A percentile compares a stretch with the other conserved stretches of the same genome.
phyloP scores from a whole-genome alignment of 1,140 invertebrate species.

The Sitobion miscanthi region DNA sequence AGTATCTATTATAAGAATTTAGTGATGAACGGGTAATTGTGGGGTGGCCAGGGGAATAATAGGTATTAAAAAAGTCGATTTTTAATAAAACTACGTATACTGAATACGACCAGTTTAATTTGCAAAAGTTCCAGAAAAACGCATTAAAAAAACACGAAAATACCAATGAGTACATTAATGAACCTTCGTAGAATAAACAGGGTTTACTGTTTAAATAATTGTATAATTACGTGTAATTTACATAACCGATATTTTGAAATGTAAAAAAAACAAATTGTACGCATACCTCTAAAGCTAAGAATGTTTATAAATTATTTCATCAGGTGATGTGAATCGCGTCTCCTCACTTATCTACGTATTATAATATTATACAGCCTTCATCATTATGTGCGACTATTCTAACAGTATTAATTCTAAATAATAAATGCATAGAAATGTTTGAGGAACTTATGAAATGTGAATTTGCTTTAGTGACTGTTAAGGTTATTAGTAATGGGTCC shows the following conservation, averaged over 20 bases:
- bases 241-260: background rate
- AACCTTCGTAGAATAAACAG: background rate
- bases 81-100: background rate
- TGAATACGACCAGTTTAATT: background rate
- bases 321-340: background rate
- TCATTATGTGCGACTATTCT: background rate
- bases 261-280: background rate
- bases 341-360: background rate
- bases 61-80: background rate
- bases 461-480: background rate
- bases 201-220: background rate
- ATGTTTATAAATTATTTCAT: background rate
- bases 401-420: background rate
- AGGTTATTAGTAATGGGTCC: background rate
- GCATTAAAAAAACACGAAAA: background rate
- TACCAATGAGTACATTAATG: background rate
- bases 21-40: background rate
- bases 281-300: background rate
- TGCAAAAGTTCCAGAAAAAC: background rate
- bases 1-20: background rate
- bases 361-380: background rate
- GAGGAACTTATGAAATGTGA: background rate
- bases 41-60: background rate
- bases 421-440: background rate
- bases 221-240: background rate